Conservation (phyloP, 1,140 invertebrate genomes). For the Anastrepha obliqua region DNA sequence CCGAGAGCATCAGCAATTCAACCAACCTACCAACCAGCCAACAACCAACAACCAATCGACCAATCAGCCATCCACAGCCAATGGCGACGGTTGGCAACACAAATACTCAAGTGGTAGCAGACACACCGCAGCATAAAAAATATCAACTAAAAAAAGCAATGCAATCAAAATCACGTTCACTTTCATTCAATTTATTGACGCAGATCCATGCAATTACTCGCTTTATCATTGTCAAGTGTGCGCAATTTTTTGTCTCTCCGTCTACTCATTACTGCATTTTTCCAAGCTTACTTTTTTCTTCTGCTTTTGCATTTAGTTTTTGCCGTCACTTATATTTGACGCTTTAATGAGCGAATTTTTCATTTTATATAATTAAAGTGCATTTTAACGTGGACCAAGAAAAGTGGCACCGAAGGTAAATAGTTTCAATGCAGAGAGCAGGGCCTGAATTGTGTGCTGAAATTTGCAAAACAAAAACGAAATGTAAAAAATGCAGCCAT, state of each 20-base stretch:
- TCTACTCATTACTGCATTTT: constrained; percentile 27
- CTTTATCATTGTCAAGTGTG: constrained; percentile 47
- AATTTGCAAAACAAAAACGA: neutral
- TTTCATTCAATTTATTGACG: constrained; percentile 51
- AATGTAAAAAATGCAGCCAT: neutral
- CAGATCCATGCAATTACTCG: constrained; percentile 46
- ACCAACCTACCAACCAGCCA: neutral
- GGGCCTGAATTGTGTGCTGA: too few species aligned
- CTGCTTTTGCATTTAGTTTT: neutral
- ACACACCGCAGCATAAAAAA: neutral
- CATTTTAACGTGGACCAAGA: neutral
- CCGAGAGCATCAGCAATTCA: constrained; percentile 31
- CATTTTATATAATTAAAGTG: constrained; percentile 43
- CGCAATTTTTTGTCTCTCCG: neutral
- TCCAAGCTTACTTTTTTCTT: neutral
- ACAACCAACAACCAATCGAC: neutral
- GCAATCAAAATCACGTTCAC: constrained; percentile 41
- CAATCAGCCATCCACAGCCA: neutral
- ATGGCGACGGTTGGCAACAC: neutral
- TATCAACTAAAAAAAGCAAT: neutral
- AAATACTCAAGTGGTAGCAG: neutral
- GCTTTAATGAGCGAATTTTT: constrained; percentile 45
- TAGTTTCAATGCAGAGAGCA: too few species aligned
- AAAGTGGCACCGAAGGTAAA: neutral
- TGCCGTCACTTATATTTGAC: neutral